Conservation (phyloP, 2,113 vertebrate species). For the Plectropomus leopardus region DNA sequence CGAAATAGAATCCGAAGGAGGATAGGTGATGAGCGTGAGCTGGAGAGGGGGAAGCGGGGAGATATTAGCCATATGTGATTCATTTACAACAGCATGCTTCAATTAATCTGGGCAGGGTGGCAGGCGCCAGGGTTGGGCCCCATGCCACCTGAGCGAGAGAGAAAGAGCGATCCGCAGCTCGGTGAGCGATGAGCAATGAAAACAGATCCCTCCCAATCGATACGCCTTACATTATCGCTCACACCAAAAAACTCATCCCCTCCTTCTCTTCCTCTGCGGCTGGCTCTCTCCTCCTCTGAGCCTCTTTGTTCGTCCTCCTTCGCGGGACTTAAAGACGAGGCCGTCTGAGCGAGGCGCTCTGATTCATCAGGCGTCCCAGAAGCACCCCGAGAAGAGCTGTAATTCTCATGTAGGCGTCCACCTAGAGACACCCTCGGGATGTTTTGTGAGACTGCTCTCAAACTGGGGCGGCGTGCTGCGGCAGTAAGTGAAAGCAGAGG, state of each 20-base stretch:
- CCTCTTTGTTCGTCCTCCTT: constrained; percentile 48
- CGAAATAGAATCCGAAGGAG: constrained; percentile 49
- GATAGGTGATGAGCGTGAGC: constrained; percentile 46
- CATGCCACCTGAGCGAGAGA: constrained; percentile 72
- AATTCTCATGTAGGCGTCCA: constrained; percentile 48
- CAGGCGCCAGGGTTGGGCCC: constrained; percentile 75
- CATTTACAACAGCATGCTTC: constrained; percentile 81
- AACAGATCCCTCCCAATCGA: constrained; percentile 65
- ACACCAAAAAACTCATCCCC: constrained; percentile 29
- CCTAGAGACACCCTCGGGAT: constrained; percentile 61
- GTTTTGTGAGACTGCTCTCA: constrained; percentile 51
- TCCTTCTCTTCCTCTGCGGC: not conserved
- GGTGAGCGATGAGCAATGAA: constrained; percentile 56
- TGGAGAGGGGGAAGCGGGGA: constrained; percentile 30
- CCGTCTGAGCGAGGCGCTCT: constrained; percentile 26
- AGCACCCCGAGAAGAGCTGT: constrained; percentile 34
- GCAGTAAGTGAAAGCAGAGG: constrained; percentile 60
- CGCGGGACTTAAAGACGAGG: constrained; percentile 27
- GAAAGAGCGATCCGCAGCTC: constrained; percentile 55
- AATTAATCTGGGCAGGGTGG: constrained; percentile 80
- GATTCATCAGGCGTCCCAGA: constrained; percentile 47
- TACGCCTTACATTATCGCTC: constrained; percentile 63
- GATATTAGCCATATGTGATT: constrained; percentile 82
- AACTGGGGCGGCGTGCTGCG: constrained; percentile 50
- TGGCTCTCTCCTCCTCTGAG: constrained; percentile 33